A percentile compares a stretch with the other conserved stretches of the same genome.
Conservation (phyloP, 1,140 invertebrate species). For the Paraescarpia echinospica region DNA sequence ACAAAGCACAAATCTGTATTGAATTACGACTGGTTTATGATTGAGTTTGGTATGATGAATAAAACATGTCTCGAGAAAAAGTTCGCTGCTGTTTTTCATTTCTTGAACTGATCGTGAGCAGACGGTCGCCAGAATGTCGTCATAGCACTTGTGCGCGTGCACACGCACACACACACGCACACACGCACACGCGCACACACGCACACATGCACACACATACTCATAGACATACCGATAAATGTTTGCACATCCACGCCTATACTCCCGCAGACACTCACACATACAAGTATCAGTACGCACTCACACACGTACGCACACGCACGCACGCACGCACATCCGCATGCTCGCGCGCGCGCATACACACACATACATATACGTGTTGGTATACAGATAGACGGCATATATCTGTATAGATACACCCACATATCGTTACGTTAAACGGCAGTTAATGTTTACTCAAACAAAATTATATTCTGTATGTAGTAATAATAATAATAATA, state of each 20-base stretch:
- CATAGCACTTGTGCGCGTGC: neutral
- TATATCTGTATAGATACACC: neutral
- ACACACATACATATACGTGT: neutral
- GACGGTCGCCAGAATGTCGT: neutral
- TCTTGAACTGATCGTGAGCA: neutral
- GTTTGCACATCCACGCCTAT: too few relatives aligned
- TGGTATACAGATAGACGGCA: neutral
- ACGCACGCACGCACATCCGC: neutral
- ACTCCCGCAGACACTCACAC: too few relatives aligned
- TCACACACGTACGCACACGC: neutral
- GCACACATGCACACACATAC: neutral
- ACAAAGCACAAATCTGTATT: conserved; percentile 1
- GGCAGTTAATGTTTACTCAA: too few relatives aligned
- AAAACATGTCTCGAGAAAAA: neutral
- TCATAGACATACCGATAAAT: neutral
- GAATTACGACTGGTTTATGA: neutral
- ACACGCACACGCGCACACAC: neutral
- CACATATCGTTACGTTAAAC: neutral
- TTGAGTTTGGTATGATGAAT: conserved; percentile 1
- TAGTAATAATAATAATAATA: too few relatives aligned
- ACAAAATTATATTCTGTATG: too few relatives aligned
- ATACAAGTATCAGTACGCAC: too few relatives aligned
- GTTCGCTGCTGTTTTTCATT: neutral
- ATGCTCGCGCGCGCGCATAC: neutral
- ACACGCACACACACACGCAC: neutral